These are phyloP conservation scores for Phasia obesa DNA, from an alignment of 2,888 invertebrate genomes.

Conservation along the genomic window DNA sequence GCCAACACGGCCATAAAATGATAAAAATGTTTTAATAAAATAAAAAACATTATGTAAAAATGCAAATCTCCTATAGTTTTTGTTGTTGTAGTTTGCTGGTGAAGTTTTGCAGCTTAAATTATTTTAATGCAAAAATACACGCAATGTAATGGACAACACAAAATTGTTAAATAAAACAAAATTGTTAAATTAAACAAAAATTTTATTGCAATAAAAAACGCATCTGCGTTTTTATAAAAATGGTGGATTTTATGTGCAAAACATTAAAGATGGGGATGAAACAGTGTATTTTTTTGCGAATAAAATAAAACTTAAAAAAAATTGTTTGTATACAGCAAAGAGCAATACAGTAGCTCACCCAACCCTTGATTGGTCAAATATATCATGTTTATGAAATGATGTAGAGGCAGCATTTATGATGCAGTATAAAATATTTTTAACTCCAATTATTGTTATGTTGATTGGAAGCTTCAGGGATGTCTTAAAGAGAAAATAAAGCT, in stretches of 20 bases:
- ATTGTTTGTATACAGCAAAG: neutral
- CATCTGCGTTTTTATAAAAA: slow-evolving; percentile 56
- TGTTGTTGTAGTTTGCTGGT: neutral
- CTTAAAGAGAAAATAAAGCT: no score
- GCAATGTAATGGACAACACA: slow-evolving; percentile 63
- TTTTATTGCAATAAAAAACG: slow-evolving; percentile 29
- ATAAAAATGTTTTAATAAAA: slow-evolving; percentile 19
- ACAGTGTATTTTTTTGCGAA: slow-evolving; percentile 19
- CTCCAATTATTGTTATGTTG: no score
- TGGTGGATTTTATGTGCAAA: slow-evolving; percentile 12
- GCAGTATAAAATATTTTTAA: neutral
- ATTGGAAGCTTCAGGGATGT: no score
- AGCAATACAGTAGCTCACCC: slow-evolving; percentile 1
- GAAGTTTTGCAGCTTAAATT: slow-evolving; percentile 13
- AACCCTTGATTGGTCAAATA: slow-evolving; percentile 58
- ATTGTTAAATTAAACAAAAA: neutral
- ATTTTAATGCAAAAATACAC: slow-evolving; percentile 56
- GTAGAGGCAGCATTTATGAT: slow-evolving; percentile 11
- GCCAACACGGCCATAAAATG: slow-evolving; percentile 39
- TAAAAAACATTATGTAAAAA: neutral
- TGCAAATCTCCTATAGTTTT: neutral
- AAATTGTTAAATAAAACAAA: slow-evolving; percentile 15
- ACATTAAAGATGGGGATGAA: slow-evolving; percentile 39
- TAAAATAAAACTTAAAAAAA: slow-evolving; percentile 6
- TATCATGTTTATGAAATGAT: slow-evolving; percentile 26